Conservation (phyloP, 2,888 invertebrate genomes). For the Megalurothrips usitatus region DNA sequence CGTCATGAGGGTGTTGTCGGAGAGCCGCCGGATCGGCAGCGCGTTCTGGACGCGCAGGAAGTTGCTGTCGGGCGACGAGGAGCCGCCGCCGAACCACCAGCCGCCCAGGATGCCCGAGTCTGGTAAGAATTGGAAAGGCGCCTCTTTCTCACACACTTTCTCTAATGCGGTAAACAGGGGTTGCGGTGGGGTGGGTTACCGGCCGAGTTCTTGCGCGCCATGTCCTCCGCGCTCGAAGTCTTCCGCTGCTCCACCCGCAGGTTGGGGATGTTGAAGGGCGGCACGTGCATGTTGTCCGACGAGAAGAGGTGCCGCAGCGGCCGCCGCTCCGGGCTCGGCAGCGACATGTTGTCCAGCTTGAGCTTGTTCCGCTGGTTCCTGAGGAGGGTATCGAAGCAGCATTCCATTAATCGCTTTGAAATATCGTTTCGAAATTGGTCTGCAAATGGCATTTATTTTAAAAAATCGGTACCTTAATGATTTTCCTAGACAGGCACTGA, state of each 20-base stretch:
- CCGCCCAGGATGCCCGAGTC: slow-evolving; percentile 64
- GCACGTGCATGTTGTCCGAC: slow-evolving; percentile 79
- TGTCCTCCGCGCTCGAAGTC: slow-evolving; percentile 85
- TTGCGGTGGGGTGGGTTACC: slow-evolving; percentile 51
- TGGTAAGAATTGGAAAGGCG: too few relatives aligned
- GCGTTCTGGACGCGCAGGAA: slow-evolving; percentile 78
- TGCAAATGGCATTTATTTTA: too few relatives aligned
- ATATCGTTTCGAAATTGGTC: too few relatives aligned
- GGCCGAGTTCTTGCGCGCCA: slow-evolving; percentile 82
- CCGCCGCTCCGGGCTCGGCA: slow-evolving; percentile 71
- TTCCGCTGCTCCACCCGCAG: slow-evolving; percentile 79
- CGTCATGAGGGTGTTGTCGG: slow-evolving; percentile 85
- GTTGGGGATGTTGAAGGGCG: slow-evolving; percentile 84
- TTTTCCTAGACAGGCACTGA: too few relatives aligned
- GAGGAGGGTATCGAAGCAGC: too few relatives aligned
- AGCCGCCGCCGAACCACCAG: slow-evolving; percentile 81
- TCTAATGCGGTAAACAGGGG: too few relatives aligned
- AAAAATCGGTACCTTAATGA: too few relatives aligned
- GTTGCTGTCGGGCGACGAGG: slow-evolving; percentile 78
- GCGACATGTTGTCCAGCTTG: slow-evolving; percentile 72
- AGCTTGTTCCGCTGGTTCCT: slow-evolving; percentile 84
- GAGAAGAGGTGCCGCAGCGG: slow-evolving; percentile 75
- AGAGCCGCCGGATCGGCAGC: slow-evolving; percentile 80
- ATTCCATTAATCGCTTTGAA: too few relatives aligned
- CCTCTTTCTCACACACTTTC: too few relatives aligned